phyloP scores from a whole-genome alignment of 2,113 vertebrate species.

The Menura novaehollandiae region DNA sequence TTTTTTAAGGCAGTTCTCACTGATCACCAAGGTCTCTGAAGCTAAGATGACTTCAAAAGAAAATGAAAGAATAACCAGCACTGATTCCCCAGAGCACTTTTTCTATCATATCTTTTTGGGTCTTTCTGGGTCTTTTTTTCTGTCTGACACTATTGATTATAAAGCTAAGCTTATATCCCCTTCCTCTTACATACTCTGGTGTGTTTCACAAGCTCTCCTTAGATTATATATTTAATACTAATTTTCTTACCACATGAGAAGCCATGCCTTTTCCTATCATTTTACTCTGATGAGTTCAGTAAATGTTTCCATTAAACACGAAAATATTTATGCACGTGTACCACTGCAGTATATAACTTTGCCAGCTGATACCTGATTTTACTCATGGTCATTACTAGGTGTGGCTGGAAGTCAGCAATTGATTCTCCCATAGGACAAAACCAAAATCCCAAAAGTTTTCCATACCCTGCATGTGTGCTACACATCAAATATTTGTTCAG shows the following conservation, averaged over 20 bases:
- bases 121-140: not conserved
- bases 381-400: not conserved
- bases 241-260: not conserved
- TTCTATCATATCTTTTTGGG: not conserved
- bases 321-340: accelerated
- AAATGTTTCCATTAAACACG: not conserved
- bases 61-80: not conserved
- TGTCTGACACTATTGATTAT: not conserved
- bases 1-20: not conserved
- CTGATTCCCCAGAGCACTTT: not conserved
- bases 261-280: not conserved
- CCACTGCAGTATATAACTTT: not conserved
- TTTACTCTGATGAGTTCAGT: not conserved
- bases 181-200: not conserved
- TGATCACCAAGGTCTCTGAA: not conserved
- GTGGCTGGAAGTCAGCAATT: not conserved
- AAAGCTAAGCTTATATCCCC: not conserved
- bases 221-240: not conserved
- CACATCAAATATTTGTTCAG: not conserved
- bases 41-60: slow-evolving; percentile 23
- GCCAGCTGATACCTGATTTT: not conserved
- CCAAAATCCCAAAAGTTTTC: not conserved
- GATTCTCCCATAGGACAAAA: not conserved
- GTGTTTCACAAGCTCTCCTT: not conserved
- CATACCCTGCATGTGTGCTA: accelerated